Percentiles rank a stretch among this genome's conserved stretches.
phyloP scores from a whole-genome alignment of 2,797 vertebrate genomes.

The Bryconaethiops microstoma region DNA sequence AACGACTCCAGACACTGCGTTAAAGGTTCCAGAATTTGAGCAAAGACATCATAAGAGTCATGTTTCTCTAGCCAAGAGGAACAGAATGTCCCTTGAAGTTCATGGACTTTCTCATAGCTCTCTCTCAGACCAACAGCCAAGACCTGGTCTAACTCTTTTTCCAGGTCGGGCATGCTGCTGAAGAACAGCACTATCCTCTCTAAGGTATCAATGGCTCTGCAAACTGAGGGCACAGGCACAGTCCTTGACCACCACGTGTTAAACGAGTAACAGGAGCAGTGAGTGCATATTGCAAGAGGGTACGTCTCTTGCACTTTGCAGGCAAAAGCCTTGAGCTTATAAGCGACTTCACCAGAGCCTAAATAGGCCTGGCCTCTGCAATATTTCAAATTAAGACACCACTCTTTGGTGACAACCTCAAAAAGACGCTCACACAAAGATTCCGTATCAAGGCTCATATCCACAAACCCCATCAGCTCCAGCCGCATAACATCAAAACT shows the following conservation, averaged over 20 bases:
- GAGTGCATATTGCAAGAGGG: constrained; percentile 83
- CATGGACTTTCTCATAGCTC: constrained; percentile 81
- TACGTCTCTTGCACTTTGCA: constrained; percentile 82
- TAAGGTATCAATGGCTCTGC: constrained; percentile 77
- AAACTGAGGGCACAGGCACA: constrained; percentile 78
- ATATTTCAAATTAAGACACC: constrained; percentile 78
- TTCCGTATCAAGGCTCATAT: constrained; percentile 75
- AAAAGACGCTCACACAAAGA: constrained; percentile 72
- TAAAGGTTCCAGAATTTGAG: constrained; percentile 81
- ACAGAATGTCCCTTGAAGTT: constrained; percentile 80
- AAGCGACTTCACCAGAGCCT: constrained; percentile 79
- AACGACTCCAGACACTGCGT: constrained; percentile 80
- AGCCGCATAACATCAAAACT: constrained; percentile 83
- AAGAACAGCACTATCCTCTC: constrained; percentile 81
- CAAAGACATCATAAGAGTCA: constrained; percentile 82
- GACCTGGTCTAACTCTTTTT: constrained; percentile 80
- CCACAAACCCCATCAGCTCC: constrained; percentile 81
- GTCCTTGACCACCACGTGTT: constrained; percentile 85
- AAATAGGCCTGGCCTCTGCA: constrained; percentile 83
- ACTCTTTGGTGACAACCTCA: constrained; percentile 75
- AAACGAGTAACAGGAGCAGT: constrained; percentile 82
- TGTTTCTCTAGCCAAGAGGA: constrained; percentile 80
- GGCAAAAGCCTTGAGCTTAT: constrained; percentile 83
- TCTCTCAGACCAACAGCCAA: constrained; percentile 78
- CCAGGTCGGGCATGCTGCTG: constrained; percentile 69